These are phyloP conservation scores for Chitala chitala DNA, from an alignment of 2,113 vertebrate species.

Conservation along the genomic window DNA sequence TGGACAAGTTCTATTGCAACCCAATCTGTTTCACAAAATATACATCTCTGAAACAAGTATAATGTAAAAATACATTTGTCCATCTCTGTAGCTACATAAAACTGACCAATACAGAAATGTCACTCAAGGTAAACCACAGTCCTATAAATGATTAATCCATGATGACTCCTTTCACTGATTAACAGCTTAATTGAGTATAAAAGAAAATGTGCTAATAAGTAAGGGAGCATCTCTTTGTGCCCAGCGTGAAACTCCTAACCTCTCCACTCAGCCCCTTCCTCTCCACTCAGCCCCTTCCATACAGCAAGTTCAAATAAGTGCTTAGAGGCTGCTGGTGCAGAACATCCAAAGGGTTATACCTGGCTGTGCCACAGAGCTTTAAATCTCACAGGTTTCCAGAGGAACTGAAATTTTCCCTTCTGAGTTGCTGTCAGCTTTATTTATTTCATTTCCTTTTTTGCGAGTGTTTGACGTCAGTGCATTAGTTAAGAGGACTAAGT, in stretches of 20 bases:
- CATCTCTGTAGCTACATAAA: no score
- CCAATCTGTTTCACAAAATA: no score
- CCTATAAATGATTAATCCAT: no score
- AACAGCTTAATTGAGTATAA: background rate
- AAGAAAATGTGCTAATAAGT: background rate
- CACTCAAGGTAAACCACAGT: no score
- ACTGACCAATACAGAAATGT: no score
- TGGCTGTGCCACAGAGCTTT: constrained; percentile 31
- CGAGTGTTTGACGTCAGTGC: constrained; percentile 26
- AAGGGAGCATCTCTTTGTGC: background rate
- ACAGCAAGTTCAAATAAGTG: constrained; percentile 33
- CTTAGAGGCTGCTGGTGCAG: constrained; percentile 32
- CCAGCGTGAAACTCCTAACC: background rate
- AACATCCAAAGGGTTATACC: constrained; percentile 37
- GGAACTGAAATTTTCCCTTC: constrained; percentile 23
- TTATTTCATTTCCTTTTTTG: constrained; percentile 29
- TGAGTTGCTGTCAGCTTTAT: constrained; percentile 29
- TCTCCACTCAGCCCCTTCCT: constrained; percentile 4
- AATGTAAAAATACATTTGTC: no score
- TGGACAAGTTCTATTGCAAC: no score
- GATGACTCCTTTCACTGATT: no score
- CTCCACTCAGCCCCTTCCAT: constrained; percentile 22
- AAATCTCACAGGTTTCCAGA: constrained; percentile 36
- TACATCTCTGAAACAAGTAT: no score
- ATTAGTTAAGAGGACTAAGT: constrained; percentile 30